These are phyloP conservation scores for Holcopasites calliopsidis DNA, from an alignment of 1,140 invertebrate species.

Conservation along the genomic window DNA sequence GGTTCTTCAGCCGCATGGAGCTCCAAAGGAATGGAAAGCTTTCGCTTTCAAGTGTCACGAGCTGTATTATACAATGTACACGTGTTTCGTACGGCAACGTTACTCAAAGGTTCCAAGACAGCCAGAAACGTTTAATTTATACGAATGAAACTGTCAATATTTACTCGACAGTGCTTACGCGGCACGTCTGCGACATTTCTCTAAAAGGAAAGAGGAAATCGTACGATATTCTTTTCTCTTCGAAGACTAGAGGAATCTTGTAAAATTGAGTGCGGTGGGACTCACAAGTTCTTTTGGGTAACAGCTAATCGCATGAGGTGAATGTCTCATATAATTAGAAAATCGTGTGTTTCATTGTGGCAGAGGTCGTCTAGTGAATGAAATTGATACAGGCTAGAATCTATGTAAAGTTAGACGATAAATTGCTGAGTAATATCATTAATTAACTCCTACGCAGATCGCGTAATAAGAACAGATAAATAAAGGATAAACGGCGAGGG, in stretches of 20 bases:
- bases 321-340: no score
- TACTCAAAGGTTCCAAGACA: background rate
- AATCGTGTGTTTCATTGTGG: no score
- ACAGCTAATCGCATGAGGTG: no score
- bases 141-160: constrained; percentile 14
- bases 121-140: constrained; percentile 21
- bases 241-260: background rate
- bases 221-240: background rate
- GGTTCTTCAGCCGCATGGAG: background rate
- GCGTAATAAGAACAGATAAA: background rate
- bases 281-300: no score
- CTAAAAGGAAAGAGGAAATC: background rate
- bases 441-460: no score
- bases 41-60: constrained; percentile 28
- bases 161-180: background rate
- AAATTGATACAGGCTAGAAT: no score
- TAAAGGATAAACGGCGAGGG: background rate
- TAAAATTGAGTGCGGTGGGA: background rate
- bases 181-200: background rate
- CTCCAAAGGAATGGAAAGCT: constrained; percentile 35
- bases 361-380: no score
- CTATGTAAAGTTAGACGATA: no score
- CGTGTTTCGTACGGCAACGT: background rate
- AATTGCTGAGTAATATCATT: no score
- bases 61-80: no score